Percentiles rank a stretch among this genome's conserved stretches.
Conservation (phyloP, 2,797 vertebrate species). For the Enteromius treurensis region DNA sequence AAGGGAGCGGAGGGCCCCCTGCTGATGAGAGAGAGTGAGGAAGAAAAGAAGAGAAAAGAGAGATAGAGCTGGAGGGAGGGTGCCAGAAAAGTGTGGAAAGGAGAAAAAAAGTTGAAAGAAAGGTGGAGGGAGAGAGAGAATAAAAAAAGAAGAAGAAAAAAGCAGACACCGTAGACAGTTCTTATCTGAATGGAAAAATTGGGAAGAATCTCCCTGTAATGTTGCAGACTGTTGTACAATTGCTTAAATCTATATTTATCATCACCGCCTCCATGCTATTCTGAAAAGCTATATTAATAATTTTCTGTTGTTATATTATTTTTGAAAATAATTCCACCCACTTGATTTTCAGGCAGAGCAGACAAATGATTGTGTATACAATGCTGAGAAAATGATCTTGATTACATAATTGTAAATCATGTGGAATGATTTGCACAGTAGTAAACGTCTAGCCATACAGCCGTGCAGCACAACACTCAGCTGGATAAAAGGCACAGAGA, state of each 20-base stretch:
- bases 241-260: conserved; percentile 24
- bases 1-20: conserved; percentile 70
- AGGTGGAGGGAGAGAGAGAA: background rate
- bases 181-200: conserved; percentile 11
- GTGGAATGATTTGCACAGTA: conserved; percentile 37
- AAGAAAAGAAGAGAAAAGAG: background rate
- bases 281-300: background rate
- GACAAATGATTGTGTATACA: conserved; percentile 16
- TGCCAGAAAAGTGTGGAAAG: background rate
- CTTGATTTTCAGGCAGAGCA: conserved; percentile 20
- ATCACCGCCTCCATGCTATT: background rate
- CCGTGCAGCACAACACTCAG: background rate
- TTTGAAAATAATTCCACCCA: conserved; percentile 7
- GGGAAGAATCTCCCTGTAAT: background rate
- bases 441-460: conserved; percentile 5
- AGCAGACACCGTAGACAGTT: background rate
- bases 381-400: conserved; percentile 13
- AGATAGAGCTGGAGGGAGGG: background rate
- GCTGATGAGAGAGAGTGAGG: conserved; percentile 63
- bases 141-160: background rate
- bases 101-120: background rate
- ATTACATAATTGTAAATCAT: conserved; percentile 33
- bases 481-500: conserved; percentile 28
- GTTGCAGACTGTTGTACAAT: background rate
- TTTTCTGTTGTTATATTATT: conserved; percentile 6